Evolutionary conservation across 1,140 invertebrate species (phyloP).

Genomic region (Heliothis virescens): DNA sequence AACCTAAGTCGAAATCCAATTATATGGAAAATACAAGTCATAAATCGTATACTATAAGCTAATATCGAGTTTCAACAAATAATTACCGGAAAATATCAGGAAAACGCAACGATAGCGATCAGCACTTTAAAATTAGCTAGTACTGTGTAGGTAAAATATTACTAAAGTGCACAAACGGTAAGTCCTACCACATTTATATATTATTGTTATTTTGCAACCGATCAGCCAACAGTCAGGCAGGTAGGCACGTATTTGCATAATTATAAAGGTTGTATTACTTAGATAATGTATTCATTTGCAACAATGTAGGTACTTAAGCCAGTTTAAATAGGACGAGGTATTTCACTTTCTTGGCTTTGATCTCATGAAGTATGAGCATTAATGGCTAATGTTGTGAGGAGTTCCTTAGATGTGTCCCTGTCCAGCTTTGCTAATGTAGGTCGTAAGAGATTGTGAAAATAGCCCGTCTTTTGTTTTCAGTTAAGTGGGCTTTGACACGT

Average conservation of each 20-base stretch:
- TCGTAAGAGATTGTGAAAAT: background rate
- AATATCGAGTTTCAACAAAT: too few species aligned
- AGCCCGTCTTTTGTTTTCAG: background rate
- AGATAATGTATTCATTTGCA: slow-evolving; percentile 48
- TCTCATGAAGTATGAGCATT: slow-evolving; percentile 14
- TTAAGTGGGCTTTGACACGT: background rate
- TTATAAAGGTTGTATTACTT: slow-evolving; percentile 50
- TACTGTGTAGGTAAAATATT: too few species aligned
- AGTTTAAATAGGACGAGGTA: slow-evolving; percentile 25
- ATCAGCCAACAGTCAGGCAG: slow-evolving; percentile 33
- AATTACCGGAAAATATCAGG: too few species aligned
- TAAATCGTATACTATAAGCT: too few species aligned
- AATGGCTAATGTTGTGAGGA: slow-evolving; percentile 15
- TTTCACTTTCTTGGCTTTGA: slow-evolving; percentile 36
- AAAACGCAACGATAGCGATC: too few species aligned
- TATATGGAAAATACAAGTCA: too few species aligned
- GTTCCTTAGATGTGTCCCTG: background rate
- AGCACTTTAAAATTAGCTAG: too few species aligned
- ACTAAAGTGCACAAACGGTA: background rate
- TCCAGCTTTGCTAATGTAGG: background rate
- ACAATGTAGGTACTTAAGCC: slow-evolving; percentile 29
- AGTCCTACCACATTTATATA: background rate
- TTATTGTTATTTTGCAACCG: slow-evolving; percentile 39
- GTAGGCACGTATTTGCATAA: slow-evolving; percentile 50
- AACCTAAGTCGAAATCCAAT: too few species aligned